Conservation (phyloP, 2,888 invertebrate species). For the Leucophenga maculata region DNA sequence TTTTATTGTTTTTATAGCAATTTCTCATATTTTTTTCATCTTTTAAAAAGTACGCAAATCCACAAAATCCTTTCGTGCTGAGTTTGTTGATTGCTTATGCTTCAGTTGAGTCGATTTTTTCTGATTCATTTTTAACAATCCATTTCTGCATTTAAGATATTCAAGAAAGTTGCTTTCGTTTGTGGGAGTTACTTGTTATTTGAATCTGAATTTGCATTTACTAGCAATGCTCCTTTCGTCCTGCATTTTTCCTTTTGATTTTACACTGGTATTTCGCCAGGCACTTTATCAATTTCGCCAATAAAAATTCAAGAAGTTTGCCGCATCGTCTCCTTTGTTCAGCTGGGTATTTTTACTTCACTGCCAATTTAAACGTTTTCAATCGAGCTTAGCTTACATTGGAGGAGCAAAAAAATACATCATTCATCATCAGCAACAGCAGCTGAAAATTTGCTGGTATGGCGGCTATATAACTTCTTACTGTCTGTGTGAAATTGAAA, state of each 20-base stretch:
- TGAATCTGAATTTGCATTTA: constrained; percentile 21
- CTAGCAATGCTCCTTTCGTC: constrained; percentile 9
- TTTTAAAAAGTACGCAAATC: neutral
- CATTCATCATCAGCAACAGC: constrained; percentile 13
- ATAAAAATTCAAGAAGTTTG: constrained; percentile 24
- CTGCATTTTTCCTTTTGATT: constrained; percentile 13
- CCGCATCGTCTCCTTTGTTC: neutral
- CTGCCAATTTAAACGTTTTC: constrained; percentile 18
- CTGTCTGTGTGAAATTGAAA: neutral
- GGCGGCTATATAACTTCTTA: neutral
- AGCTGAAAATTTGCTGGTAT: neutral
- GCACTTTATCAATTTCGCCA: constrained; percentile 63
- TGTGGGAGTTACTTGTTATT: constrained; percentile 2
- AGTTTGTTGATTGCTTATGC: constrained; percentile 21
- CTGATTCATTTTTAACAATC: neutral
- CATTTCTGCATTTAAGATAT: neutral
- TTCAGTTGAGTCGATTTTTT: constrained; percentile 8
- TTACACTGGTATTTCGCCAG: constrained; percentile 30
- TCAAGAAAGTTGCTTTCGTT: neutral
- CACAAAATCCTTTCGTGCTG: constrained; percentile 3
- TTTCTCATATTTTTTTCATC: constrained; percentile 3
- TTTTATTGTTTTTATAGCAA: neutral
- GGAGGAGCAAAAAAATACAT: neutral
- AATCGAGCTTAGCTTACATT: constrained; percentile 14
- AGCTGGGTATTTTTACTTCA: neutral